These are phyloP conservation scores for Fukomys damarensis DNA, from an alignment of 2,113 vertebrate species.

Conservation along the genomic window DNA sequence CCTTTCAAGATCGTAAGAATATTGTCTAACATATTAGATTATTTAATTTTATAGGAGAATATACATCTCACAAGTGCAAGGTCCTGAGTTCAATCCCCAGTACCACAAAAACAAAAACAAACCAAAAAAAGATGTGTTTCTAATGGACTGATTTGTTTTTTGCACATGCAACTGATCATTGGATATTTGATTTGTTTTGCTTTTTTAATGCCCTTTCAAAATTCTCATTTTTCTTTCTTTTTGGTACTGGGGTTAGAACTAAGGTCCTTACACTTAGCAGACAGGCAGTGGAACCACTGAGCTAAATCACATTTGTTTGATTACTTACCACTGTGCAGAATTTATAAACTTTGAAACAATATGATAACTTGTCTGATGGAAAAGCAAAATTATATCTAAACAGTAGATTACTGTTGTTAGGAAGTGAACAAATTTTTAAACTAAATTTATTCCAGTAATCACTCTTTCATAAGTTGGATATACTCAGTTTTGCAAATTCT, in stretches of 20 bases:
- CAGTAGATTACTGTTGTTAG: neutral
- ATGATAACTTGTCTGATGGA: conserved; percentile 20
- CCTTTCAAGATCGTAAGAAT: neutral
- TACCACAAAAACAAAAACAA: no score
- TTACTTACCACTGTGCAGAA: neutral
- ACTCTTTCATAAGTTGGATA: neutral
- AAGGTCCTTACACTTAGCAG: no score
- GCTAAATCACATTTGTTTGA: conserved; percentile 13
- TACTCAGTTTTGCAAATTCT: conserved; percentile 58
- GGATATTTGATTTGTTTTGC: no score
- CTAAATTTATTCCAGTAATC: neutral
- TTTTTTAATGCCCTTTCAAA: no score
- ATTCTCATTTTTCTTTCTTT: no score
- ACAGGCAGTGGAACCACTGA: no score
- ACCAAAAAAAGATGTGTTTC: no score
- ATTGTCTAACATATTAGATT: neutral
- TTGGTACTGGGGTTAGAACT: no score
- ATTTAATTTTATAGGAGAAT: conserved; percentile 10
- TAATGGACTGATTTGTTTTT: no score
- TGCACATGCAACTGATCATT: no score
- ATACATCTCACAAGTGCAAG: no score
- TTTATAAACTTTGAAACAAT: neutral
- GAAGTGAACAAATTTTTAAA: neutral
- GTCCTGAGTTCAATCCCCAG: no score
- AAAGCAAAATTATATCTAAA: conserved; percentile 1